Percentiles rank a stretch among this genome's conserved stretches.
phyloP scores from a whole-genome alignment of 2,797 vertebrate species.

The Saxicola maurus region DNA sequence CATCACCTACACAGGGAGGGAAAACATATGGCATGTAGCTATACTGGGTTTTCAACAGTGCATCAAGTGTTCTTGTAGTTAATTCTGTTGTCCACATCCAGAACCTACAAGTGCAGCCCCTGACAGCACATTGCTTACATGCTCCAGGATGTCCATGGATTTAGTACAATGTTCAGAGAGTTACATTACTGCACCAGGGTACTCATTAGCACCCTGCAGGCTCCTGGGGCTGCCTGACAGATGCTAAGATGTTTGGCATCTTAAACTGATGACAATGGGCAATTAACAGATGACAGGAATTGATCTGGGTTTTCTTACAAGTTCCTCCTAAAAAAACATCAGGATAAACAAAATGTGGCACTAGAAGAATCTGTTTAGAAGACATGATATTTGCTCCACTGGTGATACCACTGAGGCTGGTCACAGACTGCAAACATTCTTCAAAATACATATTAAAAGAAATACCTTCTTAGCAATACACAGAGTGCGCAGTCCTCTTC shows the following conservation, averaged over 20 bases:
- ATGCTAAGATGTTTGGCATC: neutral
- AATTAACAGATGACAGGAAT: neutral
- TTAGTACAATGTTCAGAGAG: accelerated
- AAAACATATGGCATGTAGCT: neutral
- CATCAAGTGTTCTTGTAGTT: neutral
- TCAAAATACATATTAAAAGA: neutral
- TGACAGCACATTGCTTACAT: accelerated
- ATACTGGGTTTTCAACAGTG: neutral
- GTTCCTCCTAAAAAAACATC: neutral
- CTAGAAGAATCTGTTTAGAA: neutral
- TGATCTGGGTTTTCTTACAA: neutral
- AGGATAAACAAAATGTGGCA: neutral
- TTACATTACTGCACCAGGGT: neutral
- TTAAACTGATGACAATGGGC: neutral
- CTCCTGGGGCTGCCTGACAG: neutral
- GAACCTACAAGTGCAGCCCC: neutral
- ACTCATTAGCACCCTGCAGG: neutral
- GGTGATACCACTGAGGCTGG: neutral
- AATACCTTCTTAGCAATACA: slow-evolving; percentile 91
- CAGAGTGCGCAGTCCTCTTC: slow-evolving; percentile 88
- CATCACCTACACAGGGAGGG: slow-evolving; percentile 66
- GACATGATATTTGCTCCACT: accelerated
- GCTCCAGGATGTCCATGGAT: neutral
- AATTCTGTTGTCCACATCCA: neutral
- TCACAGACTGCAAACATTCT: neutral